phyloP scores from a whole-genome alignment of 2,888 invertebrate genomes.

The Megalurothrips usitatus region DNA sequence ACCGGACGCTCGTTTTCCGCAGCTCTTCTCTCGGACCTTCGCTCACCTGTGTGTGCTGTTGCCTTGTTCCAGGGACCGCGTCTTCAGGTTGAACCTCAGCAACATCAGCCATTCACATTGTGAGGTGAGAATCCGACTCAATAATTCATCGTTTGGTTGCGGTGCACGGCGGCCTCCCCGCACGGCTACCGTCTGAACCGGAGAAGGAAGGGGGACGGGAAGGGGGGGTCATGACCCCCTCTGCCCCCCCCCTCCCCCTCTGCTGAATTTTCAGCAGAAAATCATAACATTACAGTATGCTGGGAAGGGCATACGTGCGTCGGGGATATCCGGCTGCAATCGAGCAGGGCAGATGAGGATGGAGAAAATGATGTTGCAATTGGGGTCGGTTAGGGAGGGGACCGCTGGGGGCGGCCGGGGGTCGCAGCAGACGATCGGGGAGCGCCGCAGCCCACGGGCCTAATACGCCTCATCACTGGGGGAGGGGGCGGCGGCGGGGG shows the following conservation, averaged over 20 bases:
- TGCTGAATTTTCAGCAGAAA: too few relatives aligned
- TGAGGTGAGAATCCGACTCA: conserved; percentile 58
- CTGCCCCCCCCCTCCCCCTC: neutral
- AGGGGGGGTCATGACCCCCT: neutral
- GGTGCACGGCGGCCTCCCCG: neutral
- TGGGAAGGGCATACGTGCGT: too few relatives aligned
- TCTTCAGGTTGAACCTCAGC: conserved; percentile 75
- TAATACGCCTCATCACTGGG: neutral
- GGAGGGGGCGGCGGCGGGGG: neutral
- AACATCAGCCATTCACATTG: conserved; percentile 81
- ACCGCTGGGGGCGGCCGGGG: neutral
- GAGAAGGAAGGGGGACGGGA: too few relatives aligned
- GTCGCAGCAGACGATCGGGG: neutral
- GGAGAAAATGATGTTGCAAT: conserved; percentile 22
- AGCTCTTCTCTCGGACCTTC: too few relatives aligned
- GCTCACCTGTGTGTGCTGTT: conserved; percentile 28
- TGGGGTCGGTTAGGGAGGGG: conserved; percentile 5
- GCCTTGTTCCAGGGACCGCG: conserved; percentile 63
- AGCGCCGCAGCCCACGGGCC: neutral
- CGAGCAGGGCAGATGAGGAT: neutral
- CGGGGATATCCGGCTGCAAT: neutral
- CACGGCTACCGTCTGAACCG: too few relatives aligned
- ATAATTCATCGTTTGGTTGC: neutral
- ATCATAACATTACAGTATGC: too few relatives aligned
- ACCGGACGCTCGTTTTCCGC: too few relatives aligned